Evolutionary conservation across 2,113 vertebrate genomes (phyloP).

Genomic region (Ahaetulla prasina): DNA sequence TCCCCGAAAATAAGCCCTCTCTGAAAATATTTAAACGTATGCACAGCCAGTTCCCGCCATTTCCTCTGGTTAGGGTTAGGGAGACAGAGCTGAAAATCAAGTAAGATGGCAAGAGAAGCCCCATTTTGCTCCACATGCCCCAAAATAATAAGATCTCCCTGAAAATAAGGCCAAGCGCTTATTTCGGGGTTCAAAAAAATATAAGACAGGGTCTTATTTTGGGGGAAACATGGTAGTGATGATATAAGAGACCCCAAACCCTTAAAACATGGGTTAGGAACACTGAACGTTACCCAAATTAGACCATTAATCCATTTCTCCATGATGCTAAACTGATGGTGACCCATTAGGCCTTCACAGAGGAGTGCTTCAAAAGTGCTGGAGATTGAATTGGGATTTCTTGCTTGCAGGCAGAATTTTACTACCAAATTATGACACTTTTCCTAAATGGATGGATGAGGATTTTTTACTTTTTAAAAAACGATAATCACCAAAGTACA

Average conservation of each 20-base stretch:
- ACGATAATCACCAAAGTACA: neutral
- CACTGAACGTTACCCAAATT: neutral
- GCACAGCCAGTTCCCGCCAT: too few relatives aligned
- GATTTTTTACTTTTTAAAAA: neutral
- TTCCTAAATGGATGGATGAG: neutral
- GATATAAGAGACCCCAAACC: neutral
- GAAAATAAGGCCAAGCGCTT: too few relatives aligned
- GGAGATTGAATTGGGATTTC: neutral
- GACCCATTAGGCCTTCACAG: neutral
- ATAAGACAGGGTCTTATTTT: too few relatives aligned
- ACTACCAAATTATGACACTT: neutral
- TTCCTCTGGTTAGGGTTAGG: too few relatives aligned
- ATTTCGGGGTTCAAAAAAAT: too few relatives aligned
- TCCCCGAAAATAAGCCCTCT: too few relatives aligned
- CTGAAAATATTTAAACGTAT: too few relatives aligned
- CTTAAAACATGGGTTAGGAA: neutral
- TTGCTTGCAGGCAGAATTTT: neutral
- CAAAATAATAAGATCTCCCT: too few relatives aligned
- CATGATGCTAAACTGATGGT: neutral
- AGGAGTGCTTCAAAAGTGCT: neutral
- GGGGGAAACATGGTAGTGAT: too few relatives aligned
- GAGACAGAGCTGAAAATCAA: too few relatives aligned
- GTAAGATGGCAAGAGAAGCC: too few relatives aligned
- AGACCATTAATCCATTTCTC: neutral
- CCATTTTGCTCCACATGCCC: too few relatives aligned